phyloP scores from a whole-genome alignment of 2,888 invertebrate species.

The Xestoiulus laeticollis region DNA sequence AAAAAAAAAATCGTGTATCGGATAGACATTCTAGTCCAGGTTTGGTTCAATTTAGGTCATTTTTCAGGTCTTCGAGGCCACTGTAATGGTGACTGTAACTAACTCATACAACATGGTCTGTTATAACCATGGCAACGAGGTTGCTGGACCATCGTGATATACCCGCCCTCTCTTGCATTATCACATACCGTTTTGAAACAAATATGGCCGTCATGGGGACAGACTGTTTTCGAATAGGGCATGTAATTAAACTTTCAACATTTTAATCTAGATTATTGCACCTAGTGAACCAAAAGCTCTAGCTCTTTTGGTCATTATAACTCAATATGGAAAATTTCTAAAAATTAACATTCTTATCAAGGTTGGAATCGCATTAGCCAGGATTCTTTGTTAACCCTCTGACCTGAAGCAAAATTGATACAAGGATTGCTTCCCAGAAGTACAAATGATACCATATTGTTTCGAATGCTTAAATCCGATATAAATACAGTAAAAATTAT shows the following conservation, averaged over 20 bases:
- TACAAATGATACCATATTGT: no score
- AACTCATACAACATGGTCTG: not conserved
- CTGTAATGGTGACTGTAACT: not conserved
- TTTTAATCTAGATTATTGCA: constrained; percentile 13
- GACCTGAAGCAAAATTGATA: no score
- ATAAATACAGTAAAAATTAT: no score
- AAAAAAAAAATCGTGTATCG: not conserved
- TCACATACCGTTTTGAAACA: not conserved
- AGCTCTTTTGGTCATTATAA: not conserved
- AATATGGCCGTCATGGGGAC: constrained; percentile 27
- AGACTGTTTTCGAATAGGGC: not conserved
- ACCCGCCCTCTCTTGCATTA: not conserved
- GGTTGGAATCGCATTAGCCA: not conserved
- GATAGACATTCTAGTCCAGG: constrained; percentile 25
- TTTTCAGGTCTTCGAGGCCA: constrained; percentile 15
- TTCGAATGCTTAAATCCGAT: no score
- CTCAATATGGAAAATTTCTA: not conserved
- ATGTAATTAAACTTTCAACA: not conserved
- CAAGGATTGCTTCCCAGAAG: no score
- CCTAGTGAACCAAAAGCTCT: not conserved
- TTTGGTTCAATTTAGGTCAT: constrained; percentile 40
- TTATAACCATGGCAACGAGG: constrained; percentile 35
- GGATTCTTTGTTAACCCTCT: not conserved
- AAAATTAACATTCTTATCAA: not conserved
- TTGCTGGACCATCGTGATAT: constrained; percentile 16